Evolutionary conservation across 2,113 vertebrate genomes (phyloP).

Genomic region (Chlamydotis undulata): DNA sequence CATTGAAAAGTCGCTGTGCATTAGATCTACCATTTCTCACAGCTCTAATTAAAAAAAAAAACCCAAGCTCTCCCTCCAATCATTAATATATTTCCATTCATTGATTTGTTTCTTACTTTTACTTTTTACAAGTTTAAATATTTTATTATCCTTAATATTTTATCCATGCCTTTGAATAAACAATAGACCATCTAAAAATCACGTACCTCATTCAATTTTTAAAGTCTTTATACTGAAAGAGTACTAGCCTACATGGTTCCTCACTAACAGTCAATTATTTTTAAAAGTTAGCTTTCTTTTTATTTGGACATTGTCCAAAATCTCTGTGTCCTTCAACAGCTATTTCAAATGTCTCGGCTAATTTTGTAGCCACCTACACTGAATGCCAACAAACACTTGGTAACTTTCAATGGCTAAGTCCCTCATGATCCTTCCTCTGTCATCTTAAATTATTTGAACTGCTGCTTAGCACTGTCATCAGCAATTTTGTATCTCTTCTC

Average conservation of each 20-base stretch:
- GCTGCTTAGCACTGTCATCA: conserved; percentile 61
- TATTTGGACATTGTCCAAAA: conserved; percentile 25
- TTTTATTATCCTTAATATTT: not conserved
- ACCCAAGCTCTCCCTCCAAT: not conserved
- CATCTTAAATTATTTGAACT: conserved; percentile 64
- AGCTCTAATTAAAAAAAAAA: not conserved
- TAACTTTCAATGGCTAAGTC: conserved; percentile 47
- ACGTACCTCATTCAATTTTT: not conserved
- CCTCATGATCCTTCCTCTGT: conserved; percentile 60
- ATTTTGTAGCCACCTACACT: conserved; percentile 33
- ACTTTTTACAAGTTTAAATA: not conserved
- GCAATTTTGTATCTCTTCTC: conserved; percentile 45
- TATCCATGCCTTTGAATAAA: not conserved
- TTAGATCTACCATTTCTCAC: not conserved
- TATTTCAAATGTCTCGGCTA: conserved; percentile 54
- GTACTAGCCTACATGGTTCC: not conserved
- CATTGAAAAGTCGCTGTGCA: not conserved
- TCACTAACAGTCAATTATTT: not conserved
- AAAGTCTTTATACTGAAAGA: not conserved
- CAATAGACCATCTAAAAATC: not conserved
- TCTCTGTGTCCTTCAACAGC: conserved; percentile 58
- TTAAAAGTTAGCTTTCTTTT: conserved; percentile 26
- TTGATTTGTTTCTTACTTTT: not conserved
- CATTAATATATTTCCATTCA: not conserved
- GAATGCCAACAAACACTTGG: conserved; percentile 42